A percentile compares a stretch with the other conserved stretches of the same genome.
Conservation (phyloP, 92 coral and sea anemone species). For the Muricea muricata region DNA sequence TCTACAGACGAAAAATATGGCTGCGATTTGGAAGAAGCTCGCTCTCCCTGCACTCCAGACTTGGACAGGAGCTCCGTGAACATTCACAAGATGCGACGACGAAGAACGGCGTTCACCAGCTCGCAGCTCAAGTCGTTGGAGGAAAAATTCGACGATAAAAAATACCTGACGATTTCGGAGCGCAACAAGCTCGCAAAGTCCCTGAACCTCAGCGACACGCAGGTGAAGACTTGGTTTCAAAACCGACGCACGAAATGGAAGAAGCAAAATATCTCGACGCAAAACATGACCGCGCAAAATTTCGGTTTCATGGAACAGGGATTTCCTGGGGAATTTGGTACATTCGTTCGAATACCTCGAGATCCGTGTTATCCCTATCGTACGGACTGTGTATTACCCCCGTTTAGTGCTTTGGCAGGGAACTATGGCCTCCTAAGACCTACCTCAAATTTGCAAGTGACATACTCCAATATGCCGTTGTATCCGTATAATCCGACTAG, state of each 20-base stretch:
- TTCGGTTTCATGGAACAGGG: conserved; percentile 26
- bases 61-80: conserved; percentile 67
- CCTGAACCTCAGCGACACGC: conserved; percentile 91
- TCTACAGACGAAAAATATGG: conserved; percentile 18
- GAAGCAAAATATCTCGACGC: conserved; percentile 73
- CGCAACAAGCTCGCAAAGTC: conserved; percentile 91
- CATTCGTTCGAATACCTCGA: conserved; percentile 42
- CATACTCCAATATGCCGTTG: conserved; percentile 86
- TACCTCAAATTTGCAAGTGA: conserved; percentile 89
- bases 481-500: conserved; percentile 64
- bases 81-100: conserved; percentile 82
- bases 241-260: conserved; percentile 99
- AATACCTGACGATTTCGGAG: conserved; percentile 95
- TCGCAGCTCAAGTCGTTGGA: conserved; percentile 94
- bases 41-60: neutral
- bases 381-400: conserved; percentile 40
- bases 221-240: conserved; percentile 99
- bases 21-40: conserved; percentile 25
- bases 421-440: conserved; percentile 76
- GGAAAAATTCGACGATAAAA: conserved; percentile 93
- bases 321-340: conserved; percentile 28
- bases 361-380: conserved; percentile 67
- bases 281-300: conserved; percentile 7
- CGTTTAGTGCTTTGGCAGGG: conserved; percentile 50
- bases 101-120: conserved; percentile 97